phyloP scores from a whole-genome alignment of 2,888 invertebrate genomes.

The Thumatha senex region DNA sequence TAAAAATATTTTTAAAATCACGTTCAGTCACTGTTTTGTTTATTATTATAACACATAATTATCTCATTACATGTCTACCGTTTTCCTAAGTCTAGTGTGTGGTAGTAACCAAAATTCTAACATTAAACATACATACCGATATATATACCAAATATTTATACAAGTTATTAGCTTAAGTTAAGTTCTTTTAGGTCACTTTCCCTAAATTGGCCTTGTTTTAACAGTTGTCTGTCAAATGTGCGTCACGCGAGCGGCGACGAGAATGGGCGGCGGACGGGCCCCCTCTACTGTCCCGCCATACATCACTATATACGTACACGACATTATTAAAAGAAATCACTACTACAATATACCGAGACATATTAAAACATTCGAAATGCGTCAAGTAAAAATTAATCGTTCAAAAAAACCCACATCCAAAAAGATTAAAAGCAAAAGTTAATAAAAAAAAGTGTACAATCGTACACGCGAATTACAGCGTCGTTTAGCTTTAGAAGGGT shows the following conservation, averaged over 20 bases:
- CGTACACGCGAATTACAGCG: slow-evolving; percentile 48
- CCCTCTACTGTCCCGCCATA: too few species aligned
- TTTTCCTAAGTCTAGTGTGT: slow-evolving; percentile 82
- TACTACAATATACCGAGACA: slow-evolving; percentile 54
- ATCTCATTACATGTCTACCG: slow-evolving; percentile 79
- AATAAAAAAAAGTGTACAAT: slow-evolving; percentile 53
- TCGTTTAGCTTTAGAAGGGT: slow-evolving; percentile 54
- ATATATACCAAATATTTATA: slow-evolving; percentile 83
- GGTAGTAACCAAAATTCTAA: slow-evolving; percentile 83
- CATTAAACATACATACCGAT: slow-evolving; percentile 83
- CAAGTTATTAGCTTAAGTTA: slow-evolving; percentile 83
- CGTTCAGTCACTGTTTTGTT: slow-evolving; percentile 80
- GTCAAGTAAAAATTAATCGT: slow-evolving; percentile 57
- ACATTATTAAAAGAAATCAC: slow-evolving; percentile 77
- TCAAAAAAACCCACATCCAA: slow-evolving; percentile 79
- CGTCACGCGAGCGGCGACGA: slow-evolving; percentile 44
- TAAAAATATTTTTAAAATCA: slow-evolving; percentile 74
- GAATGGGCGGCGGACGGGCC: slow-evolving; percentile 31
- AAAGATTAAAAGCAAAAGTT: slow-evolving; percentile 68
- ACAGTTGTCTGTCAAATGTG: slow-evolving; percentile 76
- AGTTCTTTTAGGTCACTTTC: slow-evolving; percentile 80
- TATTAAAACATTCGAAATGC: slow-evolving; percentile 52
- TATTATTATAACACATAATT: slow-evolving; percentile 82
- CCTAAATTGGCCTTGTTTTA: slow-evolving; percentile 79
- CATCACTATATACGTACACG: slow-evolving; percentile 29